phyloP scores from a whole-genome alignment of 2,888 invertebrate species.

The Stegophylla sp. region DNA sequence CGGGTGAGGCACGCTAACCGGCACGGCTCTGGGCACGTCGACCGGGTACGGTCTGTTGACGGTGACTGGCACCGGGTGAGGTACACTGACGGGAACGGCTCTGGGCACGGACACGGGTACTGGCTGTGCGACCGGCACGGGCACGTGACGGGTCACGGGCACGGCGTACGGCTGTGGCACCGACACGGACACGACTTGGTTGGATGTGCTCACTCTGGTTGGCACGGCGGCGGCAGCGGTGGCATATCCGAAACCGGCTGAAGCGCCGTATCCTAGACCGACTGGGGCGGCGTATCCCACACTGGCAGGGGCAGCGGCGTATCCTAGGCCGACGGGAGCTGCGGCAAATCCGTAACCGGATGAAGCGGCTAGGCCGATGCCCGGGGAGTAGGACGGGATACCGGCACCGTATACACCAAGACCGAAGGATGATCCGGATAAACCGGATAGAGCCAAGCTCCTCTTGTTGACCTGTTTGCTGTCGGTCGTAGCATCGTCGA shows the following conservation, averaged over 20 bases:
- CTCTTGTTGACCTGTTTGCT: conserved; percentile 49
- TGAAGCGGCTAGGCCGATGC: conserved; percentile 22
- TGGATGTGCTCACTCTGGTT: conserved; percentile 58
- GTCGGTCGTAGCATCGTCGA: conserved; percentile 22
- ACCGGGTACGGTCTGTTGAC: conserved; percentile 61
- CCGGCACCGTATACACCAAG: neutral
- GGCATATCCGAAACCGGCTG: neutral
- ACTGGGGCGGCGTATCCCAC: neutral
- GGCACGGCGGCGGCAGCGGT: conserved; percentile 26
- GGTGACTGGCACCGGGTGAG: conserved; percentile 61
- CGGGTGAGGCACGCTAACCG: conserved; percentile 61
- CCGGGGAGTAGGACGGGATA: neutral
- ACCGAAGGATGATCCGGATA: conserved; percentile 1
- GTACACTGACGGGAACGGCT: conserved; percentile 65
- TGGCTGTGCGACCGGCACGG: conserved; percentile 60
- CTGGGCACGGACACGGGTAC: conserved; percentile 61
- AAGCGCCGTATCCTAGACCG: neutral
- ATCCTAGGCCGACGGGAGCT: neutral
- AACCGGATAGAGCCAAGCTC: conserved; percentile 12
- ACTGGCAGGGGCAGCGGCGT: neutral
- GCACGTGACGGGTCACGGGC: conserved; percentile 60
- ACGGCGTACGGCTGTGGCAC: conserved; percentile 61
- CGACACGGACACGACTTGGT: conserved; percentile 59
- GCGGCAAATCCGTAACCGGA: neutral
- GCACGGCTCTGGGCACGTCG: conserved; percentile 61